Percentiles rank a stretch among this genome's conserved stretches.
Conservation (phyloP, 2,113 vertebrate genomes). For the Paracanthobrama guichenoti region DNA sequence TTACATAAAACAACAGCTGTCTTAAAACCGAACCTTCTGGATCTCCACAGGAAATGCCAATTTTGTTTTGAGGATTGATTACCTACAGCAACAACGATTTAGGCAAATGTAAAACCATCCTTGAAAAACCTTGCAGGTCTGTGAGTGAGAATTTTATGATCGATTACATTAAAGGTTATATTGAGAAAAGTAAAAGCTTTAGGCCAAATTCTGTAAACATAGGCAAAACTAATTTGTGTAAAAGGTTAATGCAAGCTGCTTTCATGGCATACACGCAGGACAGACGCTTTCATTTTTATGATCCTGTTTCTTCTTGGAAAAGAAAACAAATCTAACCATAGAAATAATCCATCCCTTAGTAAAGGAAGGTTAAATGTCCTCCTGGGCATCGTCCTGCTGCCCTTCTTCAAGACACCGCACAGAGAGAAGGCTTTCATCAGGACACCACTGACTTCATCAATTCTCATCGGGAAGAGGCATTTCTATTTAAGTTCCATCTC, state of each 20-base stretch:
- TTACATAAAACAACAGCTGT: neutral
- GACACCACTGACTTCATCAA: slow-evolving; percentile 76
- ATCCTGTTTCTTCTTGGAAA: slow-evolving; percentile 58
- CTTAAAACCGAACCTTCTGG: neutral
- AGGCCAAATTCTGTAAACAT: neutral
- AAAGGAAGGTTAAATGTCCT: slow-evolving; percentile 70
- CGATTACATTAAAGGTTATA: neutral
- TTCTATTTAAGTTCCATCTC: slow-evolving; percentile 81
- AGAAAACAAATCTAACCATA: slow-evolving; percentile 22
- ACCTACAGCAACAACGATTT: neutral
- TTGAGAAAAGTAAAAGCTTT: neutral
- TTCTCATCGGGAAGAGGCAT: slow-evolving; percentile 77
- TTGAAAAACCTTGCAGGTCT: neutral
- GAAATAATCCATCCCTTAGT: slow-evolving; percentile 58
- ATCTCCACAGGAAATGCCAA: neutral
- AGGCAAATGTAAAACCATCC: neutral
- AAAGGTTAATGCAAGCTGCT: neutral
- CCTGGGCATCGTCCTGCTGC: slow-evolving; percentile 61
- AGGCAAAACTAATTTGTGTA: neutral
- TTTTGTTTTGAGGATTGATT: neutral
- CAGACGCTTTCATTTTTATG: slow-evolving; percentile 45
- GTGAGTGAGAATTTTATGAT: neutral
- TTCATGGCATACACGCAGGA: neutral
- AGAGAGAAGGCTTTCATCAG: slow-evolving; percentile 64
- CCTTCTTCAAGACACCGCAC: slow-evolving; percentile 63